Evolutionary conservation across 2,888 invertebrate species (phyloP), one percentile per base, ranked within the genome.

Genomic region (Pandemis cinnamomeana): DNA sequence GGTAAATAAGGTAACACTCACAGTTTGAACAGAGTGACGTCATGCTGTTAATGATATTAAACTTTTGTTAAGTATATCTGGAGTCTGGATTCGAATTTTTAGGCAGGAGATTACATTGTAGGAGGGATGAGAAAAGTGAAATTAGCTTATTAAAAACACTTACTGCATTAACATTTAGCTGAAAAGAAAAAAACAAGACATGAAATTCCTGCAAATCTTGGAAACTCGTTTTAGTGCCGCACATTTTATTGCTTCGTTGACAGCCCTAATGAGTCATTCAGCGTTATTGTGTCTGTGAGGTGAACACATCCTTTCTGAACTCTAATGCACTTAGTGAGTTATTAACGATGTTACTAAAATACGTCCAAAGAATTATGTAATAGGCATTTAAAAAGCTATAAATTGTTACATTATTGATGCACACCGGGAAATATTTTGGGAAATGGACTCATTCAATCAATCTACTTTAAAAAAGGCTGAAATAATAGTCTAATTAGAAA

Each of bases 261-360:
- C 68, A 72, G 62, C 58, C 68, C 68, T 64, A 64, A 69, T 58
- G 58, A 58, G 58, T 68, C 58, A 64, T 69, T 72, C 58, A 55
- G 55, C 48, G 55, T 46, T 41, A 46, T 51, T 48, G 63, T 64
- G 63, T 48, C 44, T 63, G 63, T 72, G 55, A 48, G 44, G 51
- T 67, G 66, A 41, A 53, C 48, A 42, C 51, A 61, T 71, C 61
- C 10, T 62, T 61, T 61, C 36, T 36, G 36, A 60, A 60, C 58
- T 58, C 7, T 58, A 36, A 11, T 36, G 60, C 36, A 60, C 36
- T 13, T 36, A 60, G 60, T 60, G 27, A 36, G n/a, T 53, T 58
- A 58, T 27, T 27, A 27, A 61, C 51, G n/a, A 53, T 2, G 27
- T 6, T 55, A 55, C 20, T 20, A 20, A 55, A 55, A 55, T 55